Evolutionary conservation across 2,797 vertebrate species (phyloP), one percentile per base, ranked within the genome.

Genomic region (Mallotus villosus): DNA sequence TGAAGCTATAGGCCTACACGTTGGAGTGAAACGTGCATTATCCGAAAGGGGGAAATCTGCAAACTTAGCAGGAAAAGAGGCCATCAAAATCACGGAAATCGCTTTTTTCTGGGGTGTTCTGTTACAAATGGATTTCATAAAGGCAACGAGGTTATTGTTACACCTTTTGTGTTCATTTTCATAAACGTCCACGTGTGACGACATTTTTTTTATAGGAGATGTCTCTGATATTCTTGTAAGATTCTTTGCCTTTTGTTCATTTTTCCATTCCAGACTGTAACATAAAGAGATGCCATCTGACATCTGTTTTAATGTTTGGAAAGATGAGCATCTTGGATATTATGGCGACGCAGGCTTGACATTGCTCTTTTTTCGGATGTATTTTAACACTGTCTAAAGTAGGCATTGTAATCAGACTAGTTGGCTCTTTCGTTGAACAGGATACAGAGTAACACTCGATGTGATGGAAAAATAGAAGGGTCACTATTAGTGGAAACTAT

Each of bases 61-160:
- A 87, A 82, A 87, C 1, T 85, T 90, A 86, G 87, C 91, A 91
- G 85, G 90, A 92, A 92, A 85, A 86, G 85, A 71, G 68, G 70
- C 82, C 79, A 68, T 84, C 76, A 78, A 81, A 87, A 86, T 88
- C 82, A 90, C 88, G 90, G 89, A 92, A 91, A 89, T 78, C 81
- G 81, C 73, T 32, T 71, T 75, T 78, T 73, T 70, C 78, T 78
- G 63, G 75, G 75, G 57, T 65, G 74, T 75, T 63, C 74, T 49
- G 53, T 72, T 66, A 63, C 81, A 74, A 62, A 91, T 92, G 90
- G 89, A 89, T 90, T 90, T 88, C 74, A 87, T 87, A 66, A 84
- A 81, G 78, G 84, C 84, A 74, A 78, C 27, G 27, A 82, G 73
- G 27, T 74, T 84, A n/a, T 41, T 82, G 68, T 53, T 83, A 51